Percentiles rank a stretch among this genome's conserved stretches.
Evolutionary conservation across 2,888 invertebrate genomes (phyloP).

Genomic region (Acronicta leporina): DNA sequence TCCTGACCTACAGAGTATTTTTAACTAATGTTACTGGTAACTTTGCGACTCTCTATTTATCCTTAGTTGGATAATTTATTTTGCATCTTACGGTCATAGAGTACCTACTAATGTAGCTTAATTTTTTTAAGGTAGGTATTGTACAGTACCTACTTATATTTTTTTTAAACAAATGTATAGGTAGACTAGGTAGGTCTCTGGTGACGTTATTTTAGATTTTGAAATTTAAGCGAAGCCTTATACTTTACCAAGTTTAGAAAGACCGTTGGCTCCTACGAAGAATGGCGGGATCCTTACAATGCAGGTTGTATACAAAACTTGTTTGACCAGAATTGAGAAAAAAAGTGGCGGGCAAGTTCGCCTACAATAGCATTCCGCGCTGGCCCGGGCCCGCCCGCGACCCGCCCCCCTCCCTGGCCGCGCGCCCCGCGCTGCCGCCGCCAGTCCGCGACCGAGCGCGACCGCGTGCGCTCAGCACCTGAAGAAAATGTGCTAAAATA

Average conservation of each 20-base stretch:
- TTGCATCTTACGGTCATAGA: too few relatives aligned
- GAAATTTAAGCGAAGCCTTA: conserved; percentile 68
- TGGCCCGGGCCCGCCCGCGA: conserved; percentile 74
- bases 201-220: conserved; percentile 23
- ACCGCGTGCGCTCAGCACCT: conserved; percentile 71
- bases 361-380: conserved; percentile 88
- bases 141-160: too few relatives aligned
- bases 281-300: conserved; percentile 89
- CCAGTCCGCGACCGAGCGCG: conserved; percentile 81
- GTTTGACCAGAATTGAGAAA: conserved; percentile 88
- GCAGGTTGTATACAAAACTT: conserved; percentile 89
- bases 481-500: conserved; percentile 64
- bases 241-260: conserved; percentile 74
- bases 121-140: too few relatives aligned
- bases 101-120: too few relatives aligned
- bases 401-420: conserved; percentile 74
- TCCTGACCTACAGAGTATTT: too few relatives aligned
- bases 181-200: neutral
- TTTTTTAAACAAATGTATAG: too few relatives aligned
- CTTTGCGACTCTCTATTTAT: too few relatives aligned
- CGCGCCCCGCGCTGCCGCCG: conserved; percentile 63
- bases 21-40: too few relatives aligned
- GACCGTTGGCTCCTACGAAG: conserved; percentile 82
- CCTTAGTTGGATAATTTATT: too few relatives aligned
- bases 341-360: conserved; percentile 88